Evolutionary conservation across 2,888 invertebrate genomes (phyloP).

Genomic region (Physocephala rufipes): DNA sequence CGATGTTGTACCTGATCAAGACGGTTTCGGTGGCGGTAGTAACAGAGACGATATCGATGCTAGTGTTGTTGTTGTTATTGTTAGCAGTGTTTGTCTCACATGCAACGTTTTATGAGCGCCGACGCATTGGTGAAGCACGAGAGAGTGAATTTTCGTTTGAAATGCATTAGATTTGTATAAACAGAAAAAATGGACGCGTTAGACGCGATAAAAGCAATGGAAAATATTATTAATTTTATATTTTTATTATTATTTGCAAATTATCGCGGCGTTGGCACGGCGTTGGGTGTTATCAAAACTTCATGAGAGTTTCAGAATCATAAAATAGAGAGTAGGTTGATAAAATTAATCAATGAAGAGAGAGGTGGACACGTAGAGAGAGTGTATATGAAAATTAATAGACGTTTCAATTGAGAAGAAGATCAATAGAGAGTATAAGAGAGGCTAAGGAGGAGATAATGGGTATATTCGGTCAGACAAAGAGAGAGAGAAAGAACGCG

Average conservation of each 20-base stretch:
- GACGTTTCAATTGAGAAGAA: constrained; percentile 1
- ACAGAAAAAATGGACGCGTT: neutral
- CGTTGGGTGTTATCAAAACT: neutral
- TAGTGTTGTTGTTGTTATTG: too few relatives aligned
- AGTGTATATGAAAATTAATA: too few relatives aligned
- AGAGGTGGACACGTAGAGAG: neutral
- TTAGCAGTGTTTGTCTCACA: too few relatives aligned
- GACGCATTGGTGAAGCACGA: constrained; percentile 11
- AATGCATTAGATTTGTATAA: neutral
- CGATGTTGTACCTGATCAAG: neutral
- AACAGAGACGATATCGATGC: too few relatives aligned
- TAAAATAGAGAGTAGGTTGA: too few relatives aligned
- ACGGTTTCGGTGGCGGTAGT: constrained; percentile 7
- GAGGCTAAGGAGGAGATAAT: neutral
- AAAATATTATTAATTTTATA: constrained; percentile 16
- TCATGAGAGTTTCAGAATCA: too few relatives aligned
- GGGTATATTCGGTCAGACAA: too few relatives aligned
- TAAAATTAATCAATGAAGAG: constrained; percentile 20
- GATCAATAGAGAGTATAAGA: neutral
- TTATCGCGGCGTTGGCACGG: neutral
- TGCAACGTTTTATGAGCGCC: constrained; percentile 6
- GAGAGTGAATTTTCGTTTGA: constrained; percentile 17
- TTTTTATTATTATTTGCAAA: constrained; percentile 13
- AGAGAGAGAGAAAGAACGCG: constrained; percentile 8
- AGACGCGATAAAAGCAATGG: constrained; percentile 17